Conservation (phyloP, 2,888 invertebrate species). For the Galerucella pusilla region DNA sequence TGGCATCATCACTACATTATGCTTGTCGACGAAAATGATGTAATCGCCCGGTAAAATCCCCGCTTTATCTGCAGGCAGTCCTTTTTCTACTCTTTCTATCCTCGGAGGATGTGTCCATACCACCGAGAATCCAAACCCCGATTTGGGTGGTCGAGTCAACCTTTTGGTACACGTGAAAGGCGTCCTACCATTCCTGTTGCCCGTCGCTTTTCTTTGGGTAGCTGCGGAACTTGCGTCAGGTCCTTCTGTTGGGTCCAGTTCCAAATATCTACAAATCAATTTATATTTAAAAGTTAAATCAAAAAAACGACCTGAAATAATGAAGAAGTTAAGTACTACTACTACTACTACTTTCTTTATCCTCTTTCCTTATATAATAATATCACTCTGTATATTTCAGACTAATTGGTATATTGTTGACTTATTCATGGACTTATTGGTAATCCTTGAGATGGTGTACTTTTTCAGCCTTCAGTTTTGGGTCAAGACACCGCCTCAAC, state of each 20-base stretch:
- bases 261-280: conserved; percentile 70
- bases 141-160: conserved; percentile 64
- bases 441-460: no score
- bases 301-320: no score
- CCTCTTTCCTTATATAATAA: no score
- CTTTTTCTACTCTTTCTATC: conserved; percentile 85
- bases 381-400: no score
- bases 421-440: no score
- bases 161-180: conserved; percentile 84
- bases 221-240: conserved; percentile 70
- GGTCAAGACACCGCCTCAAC: no score
- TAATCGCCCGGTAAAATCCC: conserved; percentile 87
- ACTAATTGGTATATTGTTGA: no score
- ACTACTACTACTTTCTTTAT: no score
- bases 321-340: no score
- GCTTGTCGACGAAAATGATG: conserved; percentile 87
- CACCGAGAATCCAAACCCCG: conserved; percentile 86
- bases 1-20: conserved; percentile 86
- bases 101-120: conserved; percentile 91
- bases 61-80: conserved; percentile 84
- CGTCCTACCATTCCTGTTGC: conserved; percentile 73
- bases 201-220: conserved; percentile 68
- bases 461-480: no score
- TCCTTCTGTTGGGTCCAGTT: conserved; percentile 81
- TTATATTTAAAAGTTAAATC: no score